A percentile compares a stretch with the other conserved stretches of the same genome.
Evolutionary conservation across 2,113 vertebrate species (phyloP).

Genomic region (Pangasianodon hypophthalmus): DNA sequence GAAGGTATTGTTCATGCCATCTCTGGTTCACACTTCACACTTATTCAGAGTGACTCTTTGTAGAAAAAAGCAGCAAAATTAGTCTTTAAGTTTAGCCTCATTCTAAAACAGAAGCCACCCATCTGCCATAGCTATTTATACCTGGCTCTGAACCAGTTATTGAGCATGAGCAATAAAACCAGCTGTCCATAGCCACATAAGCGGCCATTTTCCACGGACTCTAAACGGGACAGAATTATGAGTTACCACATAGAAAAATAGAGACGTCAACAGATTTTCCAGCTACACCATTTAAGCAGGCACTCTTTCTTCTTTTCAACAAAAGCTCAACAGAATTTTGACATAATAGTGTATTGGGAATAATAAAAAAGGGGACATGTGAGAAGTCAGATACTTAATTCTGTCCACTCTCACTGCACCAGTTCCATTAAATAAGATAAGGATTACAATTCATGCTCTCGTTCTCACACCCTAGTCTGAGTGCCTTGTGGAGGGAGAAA

Average conservation of each 20-base stretch:
- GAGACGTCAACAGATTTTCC: neutral
- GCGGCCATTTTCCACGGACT: constrained; percentile 19
- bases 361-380: neutral
- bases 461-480: neutral
- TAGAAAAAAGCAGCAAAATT: neutral
- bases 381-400: neutral
- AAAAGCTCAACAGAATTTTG: neutral
- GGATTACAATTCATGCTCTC: neutral
- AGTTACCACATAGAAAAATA: constrained; percentile 16
- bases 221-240: constrained; percentile 17
- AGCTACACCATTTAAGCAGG: neutral
- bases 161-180: constrained; percentile 45
- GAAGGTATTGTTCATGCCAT: neutral
- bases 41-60: neutral
- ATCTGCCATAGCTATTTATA: constrained; percentile 41
- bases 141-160: constrained; percentile 41
- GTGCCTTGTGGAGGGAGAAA: neutral
- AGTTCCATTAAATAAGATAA: neutral
- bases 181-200: constrained; percentile 26
- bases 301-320: neutral
- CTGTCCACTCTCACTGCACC: neutral
- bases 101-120: constrained; percentile 21
- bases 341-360: neutral
- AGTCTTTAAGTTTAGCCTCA: neutral
- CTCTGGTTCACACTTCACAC: neutral